phyloP scores from a whole-genome alignment of 2,888 invertebrate species.

The Caenorhabditis virilis region DNA sequence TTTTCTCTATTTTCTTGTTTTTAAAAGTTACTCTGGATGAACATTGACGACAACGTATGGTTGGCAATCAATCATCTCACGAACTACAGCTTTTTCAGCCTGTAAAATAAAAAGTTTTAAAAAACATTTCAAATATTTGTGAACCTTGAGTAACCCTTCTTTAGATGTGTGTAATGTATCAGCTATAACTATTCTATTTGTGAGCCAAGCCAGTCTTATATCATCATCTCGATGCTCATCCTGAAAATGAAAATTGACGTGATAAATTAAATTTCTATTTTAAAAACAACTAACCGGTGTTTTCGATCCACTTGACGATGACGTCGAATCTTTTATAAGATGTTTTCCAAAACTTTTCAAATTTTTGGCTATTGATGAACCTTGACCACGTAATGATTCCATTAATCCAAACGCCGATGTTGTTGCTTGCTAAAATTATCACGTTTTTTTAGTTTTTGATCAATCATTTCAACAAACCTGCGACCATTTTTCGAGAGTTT shows the following conservation, averaged over 20 bases:
- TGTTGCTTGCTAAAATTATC: slow-evolving; percentile 17
- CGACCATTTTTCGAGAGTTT: neutral
- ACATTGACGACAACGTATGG: slow-evolving; percentile 39
- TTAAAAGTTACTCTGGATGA: slow-evolving; percentile 23
- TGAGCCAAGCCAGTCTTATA: slow-evolving; percentile 36
- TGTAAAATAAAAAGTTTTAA: slow-evolving; percentile 6
- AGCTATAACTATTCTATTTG: slow-evolving; percentile 32
- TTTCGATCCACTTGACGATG: slow-evolving; percentile 7
- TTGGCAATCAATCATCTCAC: slow-evolving; percentile 39
- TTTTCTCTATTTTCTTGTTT: neutral
- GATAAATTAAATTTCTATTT: neutral
- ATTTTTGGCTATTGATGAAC: slow-evolving; percentile 37
- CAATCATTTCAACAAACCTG: neutral
- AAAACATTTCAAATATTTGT: neutral
- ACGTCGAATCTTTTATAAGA: slow-evolving; percentile 25
- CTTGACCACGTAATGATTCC: slow-evolving; percentile 32
- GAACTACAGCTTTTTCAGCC: slow-evolving; percentile 30
- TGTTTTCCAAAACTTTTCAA: slow-evolving; percentile 39
- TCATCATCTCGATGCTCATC: slow-evolving; percentile 32
- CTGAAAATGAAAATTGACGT: slow-evolving; percentile 9
- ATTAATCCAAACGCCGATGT: slow-evolving; percentile 34
- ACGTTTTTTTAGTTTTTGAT: neutral
- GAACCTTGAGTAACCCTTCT: slow-evolving; percentile 24
- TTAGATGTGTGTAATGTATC: slow-evolving; percentile 32
- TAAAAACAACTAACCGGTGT: slow-evolving; percentile 14